phyloP scores from a whole-genome alignment of 2,797 vertebrate genomes.

The Coluber constrictor region DNA sequence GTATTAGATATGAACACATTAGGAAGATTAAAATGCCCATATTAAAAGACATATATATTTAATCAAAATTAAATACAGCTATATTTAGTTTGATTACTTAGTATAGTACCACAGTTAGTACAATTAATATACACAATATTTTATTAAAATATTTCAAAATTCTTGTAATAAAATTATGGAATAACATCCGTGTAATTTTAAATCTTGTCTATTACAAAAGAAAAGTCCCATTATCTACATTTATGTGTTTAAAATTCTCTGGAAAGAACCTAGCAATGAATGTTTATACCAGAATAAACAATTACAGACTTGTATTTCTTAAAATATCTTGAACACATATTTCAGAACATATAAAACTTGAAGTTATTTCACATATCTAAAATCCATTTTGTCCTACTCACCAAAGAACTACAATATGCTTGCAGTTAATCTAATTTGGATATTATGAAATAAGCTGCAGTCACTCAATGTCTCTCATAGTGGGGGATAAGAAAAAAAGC shows the following conservation, averaged over 20 bases:
- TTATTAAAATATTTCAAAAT: not conserved
- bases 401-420: not conserved
- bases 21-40: not conserved
- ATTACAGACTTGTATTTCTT: not conserved
- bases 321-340: not conserved
- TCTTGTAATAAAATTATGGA: not conserved
- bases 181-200: not conserved
- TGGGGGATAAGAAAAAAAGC: not conserved
- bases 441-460: not conserved
- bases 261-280: not conserved
- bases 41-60: not conserved
- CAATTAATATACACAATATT: not conserved
- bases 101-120: not conserved
- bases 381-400: not conserved
- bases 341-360: not conserved
- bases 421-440: not conserved
- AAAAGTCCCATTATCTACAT: slow-evolving; percentile 1
- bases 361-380: not conserved
- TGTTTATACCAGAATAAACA: not conserved
- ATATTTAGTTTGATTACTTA: not conserved
- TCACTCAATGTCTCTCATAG: not conserved
- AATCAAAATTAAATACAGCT: not conserved
- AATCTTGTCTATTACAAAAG: not conserved
- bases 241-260: not conserved
- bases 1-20: not conserved